Evolutionary conservation across 2,113 vertebrate genomes (phyloP).

Genomic region (Gymnocephalus cernua): DNA sequence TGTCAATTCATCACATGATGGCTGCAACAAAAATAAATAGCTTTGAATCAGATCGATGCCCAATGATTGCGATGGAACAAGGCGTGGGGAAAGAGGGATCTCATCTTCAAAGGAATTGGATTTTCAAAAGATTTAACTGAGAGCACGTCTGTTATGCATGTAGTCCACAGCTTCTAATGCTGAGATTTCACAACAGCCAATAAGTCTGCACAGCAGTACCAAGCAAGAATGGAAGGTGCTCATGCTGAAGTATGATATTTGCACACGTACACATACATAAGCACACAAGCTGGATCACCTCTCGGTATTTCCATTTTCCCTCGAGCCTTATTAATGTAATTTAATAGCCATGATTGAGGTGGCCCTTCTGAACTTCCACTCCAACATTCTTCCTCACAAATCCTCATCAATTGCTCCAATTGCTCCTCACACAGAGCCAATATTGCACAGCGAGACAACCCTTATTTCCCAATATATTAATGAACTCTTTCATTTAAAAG

Average conservation of each 20-base stretch:
- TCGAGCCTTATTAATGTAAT: constrained; percentile 72
- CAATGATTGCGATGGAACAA: constrained; percentile 70
- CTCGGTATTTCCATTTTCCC: constrained; percentile 47
- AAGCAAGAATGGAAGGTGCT: constrained; percentile 14
- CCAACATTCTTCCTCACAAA: constrained; percentile 66
- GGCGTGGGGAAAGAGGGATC: constrained; percentile 64
- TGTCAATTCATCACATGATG: constrained; percentile 68
- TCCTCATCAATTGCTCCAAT: constrained; percentile 75
- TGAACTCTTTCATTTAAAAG: constrained; percentile 78
- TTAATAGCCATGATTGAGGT: constrained; percentile 71
- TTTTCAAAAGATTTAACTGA: constrained; percentile 77
- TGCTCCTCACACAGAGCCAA: constrained; percentile 63
- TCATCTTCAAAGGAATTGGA: constrained; percentile 80
- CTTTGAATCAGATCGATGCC: constrained; percentile 78
- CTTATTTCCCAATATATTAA: constrained; percentile 77
- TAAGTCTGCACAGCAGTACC: constrained; percentile 36
- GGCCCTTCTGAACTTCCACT: constrained; percentile 28
- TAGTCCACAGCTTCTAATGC: constrained; percentile 31
- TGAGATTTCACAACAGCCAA: constrained; percentile 56
- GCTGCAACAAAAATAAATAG: constrained; percentile 78
- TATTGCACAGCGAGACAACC: constrained; percentile 60
- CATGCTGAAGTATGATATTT: constrained; percentile 17
- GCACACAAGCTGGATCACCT: constrained; percentile 37
- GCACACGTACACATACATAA: constrained; percentile 1
- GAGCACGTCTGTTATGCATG: constrained; percentile 59